phyloP scores from a whole-genome alignment of 2,797 vertebrate species.

The Borostomias antarcticus region DNA sequence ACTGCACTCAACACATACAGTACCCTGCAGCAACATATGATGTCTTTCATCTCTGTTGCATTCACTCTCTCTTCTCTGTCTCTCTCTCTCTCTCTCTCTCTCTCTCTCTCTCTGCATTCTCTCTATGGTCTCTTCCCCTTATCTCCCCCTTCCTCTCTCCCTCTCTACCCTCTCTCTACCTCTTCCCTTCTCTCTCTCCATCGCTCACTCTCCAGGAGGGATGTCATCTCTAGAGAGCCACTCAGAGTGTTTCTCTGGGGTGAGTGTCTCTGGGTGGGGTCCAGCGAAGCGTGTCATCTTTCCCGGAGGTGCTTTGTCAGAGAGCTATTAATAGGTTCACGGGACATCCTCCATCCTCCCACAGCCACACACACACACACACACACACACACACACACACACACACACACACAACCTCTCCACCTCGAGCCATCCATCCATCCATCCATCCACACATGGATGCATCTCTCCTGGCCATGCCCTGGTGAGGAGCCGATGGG shows the following conservation, averaged over 20 bases:
- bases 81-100: neutral
- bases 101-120: neutral
- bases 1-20: neutral
- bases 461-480: constrained; percentile 39
- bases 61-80: neutral
- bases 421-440: constrained; percentile 21
- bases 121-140: constrained; percentile 42
- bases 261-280: constrained; percentile 51
- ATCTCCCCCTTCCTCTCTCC: constrained; percentile 30
- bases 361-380: constrained; percentile 53
- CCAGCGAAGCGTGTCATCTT: constrained; percentile 70
- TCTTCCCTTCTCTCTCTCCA: neutral
- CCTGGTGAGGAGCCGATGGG: constrained; percentile 37
- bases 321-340: constrained; percentile 74
- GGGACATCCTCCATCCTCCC: constrained; percentile 56
- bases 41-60: neutral
- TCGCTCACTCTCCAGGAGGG: constrained; percentile 35
- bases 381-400: constrained; percentile 20
- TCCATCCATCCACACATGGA: constrained; percentile 46
- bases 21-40: neutral
- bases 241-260: no score
- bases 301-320: constrained; percentile 64
- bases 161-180: constrained; percentile 32
- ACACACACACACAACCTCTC: neutral
- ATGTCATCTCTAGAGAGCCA: constrained; percentile 62